A percentile compares a stretch with the other conserved stretches of the same genome.
These are phyloP conservation scores for Luscinia luscinia DNA, from an alignment of 2,797 vertebrate genomes.

Conservation along the genomic window DNA sequence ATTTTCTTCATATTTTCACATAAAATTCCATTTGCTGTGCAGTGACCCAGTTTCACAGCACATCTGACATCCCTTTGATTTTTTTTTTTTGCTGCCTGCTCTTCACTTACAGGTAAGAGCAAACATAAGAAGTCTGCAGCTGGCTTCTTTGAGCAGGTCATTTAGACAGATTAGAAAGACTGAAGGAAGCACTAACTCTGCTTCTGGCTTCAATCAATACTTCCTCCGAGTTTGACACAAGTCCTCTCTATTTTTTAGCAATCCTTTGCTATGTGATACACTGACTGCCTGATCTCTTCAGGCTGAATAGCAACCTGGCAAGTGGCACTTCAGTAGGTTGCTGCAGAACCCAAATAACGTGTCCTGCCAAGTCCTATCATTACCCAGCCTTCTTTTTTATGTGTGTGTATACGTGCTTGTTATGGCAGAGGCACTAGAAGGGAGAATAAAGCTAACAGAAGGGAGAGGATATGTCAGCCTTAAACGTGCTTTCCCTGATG, in stretches of 20 bases:
- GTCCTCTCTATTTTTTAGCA: constrained; percentile 66
- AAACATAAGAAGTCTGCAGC: neutral
- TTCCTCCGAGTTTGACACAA: constrained; percentile 49
- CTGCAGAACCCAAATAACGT: constrained; percentile 46
- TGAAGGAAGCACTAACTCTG: constrained; percentile 48
- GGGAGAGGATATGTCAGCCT: neutral
- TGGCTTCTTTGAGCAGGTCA: constrained; percentile 31
- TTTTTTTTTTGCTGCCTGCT: neutral
- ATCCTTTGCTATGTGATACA: neutral
- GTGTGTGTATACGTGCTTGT: neutral
- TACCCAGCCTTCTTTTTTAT: constrained; percentile 3
- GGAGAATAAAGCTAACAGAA: constrained; percentile 30
- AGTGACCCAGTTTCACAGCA: constrained; percentile 66
- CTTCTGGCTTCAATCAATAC: constrained; percentile 56
- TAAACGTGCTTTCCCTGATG: neutral
- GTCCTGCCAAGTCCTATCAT: constrained; percentile 8
- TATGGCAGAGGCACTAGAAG: neutral
- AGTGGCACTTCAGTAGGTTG: constrained; percentile 56
- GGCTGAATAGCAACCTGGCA: constrained; percentile 49
- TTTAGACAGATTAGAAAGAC: constrained; percentile 56
- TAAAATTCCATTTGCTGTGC: constrained; percentile 48
- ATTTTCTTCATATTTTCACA: constrained; percentile 42
- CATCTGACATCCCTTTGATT: constrained; percentile 57
- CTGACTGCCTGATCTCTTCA: constrained; percentile 44
- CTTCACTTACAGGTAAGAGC: constrained; percentile 36